Base-by-base conservation (phyloP, 2,797 vertebrate species). In the Sebastes hubbsi region DNA sequence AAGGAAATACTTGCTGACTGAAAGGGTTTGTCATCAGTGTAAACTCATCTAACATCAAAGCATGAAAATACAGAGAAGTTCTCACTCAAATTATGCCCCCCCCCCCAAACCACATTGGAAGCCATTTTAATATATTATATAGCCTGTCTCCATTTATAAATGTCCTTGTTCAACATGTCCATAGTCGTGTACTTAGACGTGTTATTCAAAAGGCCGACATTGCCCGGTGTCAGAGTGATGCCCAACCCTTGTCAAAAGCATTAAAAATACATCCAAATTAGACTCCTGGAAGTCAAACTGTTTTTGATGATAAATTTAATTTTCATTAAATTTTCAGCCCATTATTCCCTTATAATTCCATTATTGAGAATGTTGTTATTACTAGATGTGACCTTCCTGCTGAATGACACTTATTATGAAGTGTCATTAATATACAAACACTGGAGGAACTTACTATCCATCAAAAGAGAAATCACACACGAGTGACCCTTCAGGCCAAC, bases 221-320 rank as follows among this genome's bases (percentile, higher is more conserved):
- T 27, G 68, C 16, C 18, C 25, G 0, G 36, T 30, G 78, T 74
- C 76, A 71, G 29, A 9, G 60, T 8, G 63, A 74, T 5, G 52
- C 3, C 72, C 46, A 6, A 60, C 34, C 68, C 12, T 62, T 60
- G 42, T 74, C 72, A 61, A 20, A 70, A 62, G 38, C 75, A 77
- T 75, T 77, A 42, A 73, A 78, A 77, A 83, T 63, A 64, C 29
- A 86, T 81, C 61, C 59, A 73, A 70, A 86, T 69, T 68, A 84
- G 27, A 34, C 56, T 80, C 82, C 65, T 13, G 16, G 42, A 36
- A 78, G 72, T 78, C 30, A 58, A 84, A 83, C 34, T 1, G 20
- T 32, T 66, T 77, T 14, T 54, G 25, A 85, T 68, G 78, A 85
- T 79, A 84, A 3, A 75, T 84, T 88, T 59, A 2, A 69, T 88